Evolutionary conservation across 1,140 invertebrate genomes (phyloP), one percentile per base, ranked within the genome.

Genomic region (Pteromalus puparum): DNA sequence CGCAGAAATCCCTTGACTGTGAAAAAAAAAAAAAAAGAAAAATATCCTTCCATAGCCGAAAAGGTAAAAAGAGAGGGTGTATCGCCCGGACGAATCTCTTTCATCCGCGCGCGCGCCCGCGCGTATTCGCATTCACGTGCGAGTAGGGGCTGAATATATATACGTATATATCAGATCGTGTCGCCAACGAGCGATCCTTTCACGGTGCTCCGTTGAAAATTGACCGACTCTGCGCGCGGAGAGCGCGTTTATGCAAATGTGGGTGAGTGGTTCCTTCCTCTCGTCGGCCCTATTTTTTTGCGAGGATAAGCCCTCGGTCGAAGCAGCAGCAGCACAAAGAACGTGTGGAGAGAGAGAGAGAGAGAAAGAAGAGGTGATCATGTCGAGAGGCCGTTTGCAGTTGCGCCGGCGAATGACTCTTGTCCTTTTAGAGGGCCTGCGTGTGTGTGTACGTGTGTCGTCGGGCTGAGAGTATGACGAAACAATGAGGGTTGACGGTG

Each of bases 241-340:
- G 48, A 3, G 81, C 85, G 83, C 86, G 78, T 87, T 89, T 87
- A 87, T 87, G 85, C 86, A 87, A 81, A 88, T 87, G 13, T 68
- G 85, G 85, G 81, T 84, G 86, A 86, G 73, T 65, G 79, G 76
- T 34, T 76, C 46, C 30, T 34, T 72, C 26, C 67, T 85, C 28
- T 42, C 18, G 30, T 38, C 24, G 46, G 53, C 53, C 53, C 18
- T 9, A 34, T 28, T 28, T 74, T 42, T n/a, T 28, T 6, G 38
- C 38, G 28, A 34, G 38, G 18, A 74, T 74, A 74, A 74, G 18
- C 73, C 15, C 28, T 13, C 24, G 18, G 10, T 7, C 72, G 28
- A 38, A 26, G 70, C 46, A 48, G 46, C 15, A 48, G 30, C 30
- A 34, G 30, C 30, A 30, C 72, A 30, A 74, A 74, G 34, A 53